Evolutionary conservation across 2,113 vertebrate genomes (phyloP).

Genomic region (Himantopus leucocephalus): DNA sequence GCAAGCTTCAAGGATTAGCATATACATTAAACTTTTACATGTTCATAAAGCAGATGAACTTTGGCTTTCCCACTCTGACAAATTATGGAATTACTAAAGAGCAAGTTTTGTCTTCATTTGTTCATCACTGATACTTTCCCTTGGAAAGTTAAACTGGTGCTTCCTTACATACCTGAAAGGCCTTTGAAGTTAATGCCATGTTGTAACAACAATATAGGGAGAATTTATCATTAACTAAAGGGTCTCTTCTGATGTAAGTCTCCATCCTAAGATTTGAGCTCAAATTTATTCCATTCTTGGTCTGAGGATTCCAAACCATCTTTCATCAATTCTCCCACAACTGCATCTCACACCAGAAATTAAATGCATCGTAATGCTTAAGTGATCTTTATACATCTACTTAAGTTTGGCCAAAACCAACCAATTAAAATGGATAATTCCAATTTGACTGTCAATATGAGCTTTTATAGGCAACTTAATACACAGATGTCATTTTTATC

Average conservation of each 20-base stretch:
- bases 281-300: neutral
- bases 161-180: neutral
- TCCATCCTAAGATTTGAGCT: neutral
- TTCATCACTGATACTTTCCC: neutral
- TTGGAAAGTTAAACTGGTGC: neutral
- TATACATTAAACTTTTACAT: neutral
- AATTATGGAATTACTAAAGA: neutral
- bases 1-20: slow-evolving; percentile 25
- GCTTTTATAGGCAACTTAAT: slow-evolving; percentile 17
- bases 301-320: slow-evolving; percentile 11
- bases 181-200: slow-evolving; percentile 8
- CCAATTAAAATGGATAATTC: neutral
- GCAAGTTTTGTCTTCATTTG: neutral
- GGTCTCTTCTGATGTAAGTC: neutral
- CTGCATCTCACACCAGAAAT: neutral
- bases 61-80: neutral
- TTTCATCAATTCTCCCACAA: neutral
- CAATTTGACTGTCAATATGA: slow-evolving; percentile 4
- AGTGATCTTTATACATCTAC: neutral
- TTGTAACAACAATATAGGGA: neutral
- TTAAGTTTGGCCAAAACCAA: neutral
- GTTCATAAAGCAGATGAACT: neutral
- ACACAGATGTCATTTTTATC: neutral
- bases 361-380: neutral
- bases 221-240: neutral